These are phyloP conservation scores for Parnassius apollo DNA, from an alignment of 2,888 invertebrate species.

Conservation along the genomic window DNA sequence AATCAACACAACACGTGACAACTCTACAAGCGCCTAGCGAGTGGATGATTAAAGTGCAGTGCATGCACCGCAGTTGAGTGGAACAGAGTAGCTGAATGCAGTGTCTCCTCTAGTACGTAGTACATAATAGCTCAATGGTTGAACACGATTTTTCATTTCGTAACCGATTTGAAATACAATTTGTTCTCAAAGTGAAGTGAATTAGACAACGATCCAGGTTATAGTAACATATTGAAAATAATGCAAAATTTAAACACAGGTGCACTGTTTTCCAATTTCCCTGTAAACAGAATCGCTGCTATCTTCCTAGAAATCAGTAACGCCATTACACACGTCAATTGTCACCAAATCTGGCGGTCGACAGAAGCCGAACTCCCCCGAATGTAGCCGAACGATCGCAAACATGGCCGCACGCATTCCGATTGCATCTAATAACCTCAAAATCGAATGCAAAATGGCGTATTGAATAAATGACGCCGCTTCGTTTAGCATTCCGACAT, in stretches of 20 bases:
- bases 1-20: no score
- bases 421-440: constrained; percentile 81
- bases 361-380: constrained; percentile 57
- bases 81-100: no score
- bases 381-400: constrained; percentile 64
- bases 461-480: constrained; percentile 76
- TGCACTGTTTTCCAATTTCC: constrained; percentile 45
- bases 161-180: no score
- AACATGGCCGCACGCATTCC: constrained; percentile 76
- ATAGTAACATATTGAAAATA: not conserved
- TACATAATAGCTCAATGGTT: no score
- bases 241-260: constrained; percentile 3
- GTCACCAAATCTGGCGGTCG: constrained; percentile 55
- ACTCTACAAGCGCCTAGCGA: no score
- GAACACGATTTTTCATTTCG: no score
- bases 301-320: constrained; percentile 67
- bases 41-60: no score
- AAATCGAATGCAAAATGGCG: constrained; percentile 79
- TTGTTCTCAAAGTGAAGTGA: not conserved
- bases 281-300: constrained; percentile 49
- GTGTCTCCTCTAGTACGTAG: no score
- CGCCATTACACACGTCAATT: constrained; percentile 65
- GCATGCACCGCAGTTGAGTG: no score
- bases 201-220: not conserved
- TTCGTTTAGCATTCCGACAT: constrained; percentile 77